Evolutionary conservation across 2,113 vertebrate genomes (phyloP), one percentile per base, ranked within the genome.

Genomic region (Semnornis frantzii): DNA sequence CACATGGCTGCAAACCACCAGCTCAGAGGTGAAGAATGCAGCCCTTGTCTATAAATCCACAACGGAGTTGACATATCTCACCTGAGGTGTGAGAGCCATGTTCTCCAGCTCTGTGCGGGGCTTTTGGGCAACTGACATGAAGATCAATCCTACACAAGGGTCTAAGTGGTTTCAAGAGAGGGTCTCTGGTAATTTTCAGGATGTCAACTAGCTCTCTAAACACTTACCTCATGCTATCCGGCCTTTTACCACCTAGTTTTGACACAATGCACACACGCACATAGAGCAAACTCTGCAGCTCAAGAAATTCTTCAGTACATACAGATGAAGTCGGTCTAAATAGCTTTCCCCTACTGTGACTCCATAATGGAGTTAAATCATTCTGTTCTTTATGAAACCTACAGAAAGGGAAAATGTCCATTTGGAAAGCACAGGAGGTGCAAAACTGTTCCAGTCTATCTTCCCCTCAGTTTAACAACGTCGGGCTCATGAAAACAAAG

Each of bases 191-290:
- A 85, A 85, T 88, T 96, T 85, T 95, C 94, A 96, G 73, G 24
- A 90, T 89, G 82, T 96, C 91, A 93, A 2, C 48, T 39, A 85
- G 48, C 62, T 93, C 83, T 88, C 78, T 55, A 77, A 94, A 97
- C 94, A 93, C 94, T 92, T 97, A 93, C 88, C 88, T 96, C 90
- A 95, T 83, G 37, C 79, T 80, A 66, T 94, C 86, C 84, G 80
- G 81, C 71, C 75, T 94, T 95, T 92, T 95, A 89, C 62, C 93
- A 77, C 93, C 92, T 93, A 79, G 48, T 13, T 66, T 59, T 94
- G 87, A 96, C 81, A 94, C 65, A 87, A 57, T 5, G 8, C 83
- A 82, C 65, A 74, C 76, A 66, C 10, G 19, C 30, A 44, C 54
- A 46, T 3, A 80, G 25, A 73, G 52, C 62, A 86, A 86, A 57